Base-by-base conservation (phyloP, 2,113 vertebrate species). In the Mohoua ochrocephala region DNA sequence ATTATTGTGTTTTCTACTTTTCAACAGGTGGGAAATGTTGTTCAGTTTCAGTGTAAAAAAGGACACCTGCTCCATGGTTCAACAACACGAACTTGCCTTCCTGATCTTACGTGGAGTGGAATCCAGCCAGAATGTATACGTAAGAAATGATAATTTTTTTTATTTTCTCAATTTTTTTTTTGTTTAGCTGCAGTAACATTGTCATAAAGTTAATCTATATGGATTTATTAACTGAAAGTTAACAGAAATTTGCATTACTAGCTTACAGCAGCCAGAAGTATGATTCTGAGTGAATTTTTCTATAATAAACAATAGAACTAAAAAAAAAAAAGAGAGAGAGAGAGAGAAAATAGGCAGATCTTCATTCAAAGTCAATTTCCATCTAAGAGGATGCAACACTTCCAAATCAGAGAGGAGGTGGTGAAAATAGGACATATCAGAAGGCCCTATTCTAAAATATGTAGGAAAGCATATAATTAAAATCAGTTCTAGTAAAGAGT, bases 61-160 rank as follows among this genome's bases (percentile, higher is more conserved):
- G 99, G 99, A 63, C 99, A 99, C 93, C 99, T 99, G 69, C 98
- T 99, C 47, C 98, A 99, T 35, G 99, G 99, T 17, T 99, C 99
- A 22, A 99, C 99, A 18, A 99, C 99, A 33, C 97, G 99, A 87
- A 99, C 98, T 21, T 99, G 99, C 96, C 98, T 99, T 41, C 98
- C 99, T 73, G 99, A 99, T 94, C 97, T 99, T 39, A 99, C 98
- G 1, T 99, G 99, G 99, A 99, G 99, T 81, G 99, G 99, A 69
- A 97, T 98, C 27, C 99, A 99, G 76, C 99, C 99, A 4, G 99
- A 99, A 95, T 99, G 99, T 78, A 99, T 99, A 61, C 98, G 99
- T 99, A 97, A 99, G 98, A 82, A 84, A 69, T 11, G 1, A 28
- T 7, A 39, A 15, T 16, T 44, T 70, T 56, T 11, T 42, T 33